Percentiles rank a stretch among this genome's conserved stretches.
Evolutionary conservation across 2,888 invertebrate species (phyloP).

Genomic region (Bhutanitis thaidina): DNA sequence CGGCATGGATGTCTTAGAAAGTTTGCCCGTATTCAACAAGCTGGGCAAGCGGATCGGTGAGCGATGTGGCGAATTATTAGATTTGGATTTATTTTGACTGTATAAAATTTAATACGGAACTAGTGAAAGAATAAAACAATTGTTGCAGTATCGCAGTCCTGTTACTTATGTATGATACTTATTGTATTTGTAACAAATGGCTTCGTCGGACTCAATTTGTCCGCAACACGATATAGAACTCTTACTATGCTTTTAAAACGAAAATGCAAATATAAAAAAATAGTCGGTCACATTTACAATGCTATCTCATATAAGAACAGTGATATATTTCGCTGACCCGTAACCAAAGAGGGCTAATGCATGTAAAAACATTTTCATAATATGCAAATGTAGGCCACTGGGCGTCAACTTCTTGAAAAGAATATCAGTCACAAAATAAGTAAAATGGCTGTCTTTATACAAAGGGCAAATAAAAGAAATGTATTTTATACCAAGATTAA

Average conservation of each 20-base stretch:
- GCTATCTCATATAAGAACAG: too few relatives aligned
- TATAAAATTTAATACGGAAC: too few relatives aligned
- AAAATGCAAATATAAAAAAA: slow-evolving; percentile 6
- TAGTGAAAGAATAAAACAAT: slow-evolving; percentile 14
- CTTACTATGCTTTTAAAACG: slow-evolving; percentile 1
- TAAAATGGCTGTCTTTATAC: slow-evolving; percentile 13
- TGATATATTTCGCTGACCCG: too few relatives aligned
- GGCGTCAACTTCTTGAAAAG: slow-evolving; percentile 8
- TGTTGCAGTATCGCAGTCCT: background rate
- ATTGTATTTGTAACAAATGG: slow-evolving; percentile 11
- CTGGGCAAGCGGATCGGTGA: too few relatives aligned
- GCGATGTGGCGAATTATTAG: too few relatives aligned
- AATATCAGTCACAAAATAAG: slow-evolving; percentile 3
- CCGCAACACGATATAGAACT: slow-evolving; percentile 10
- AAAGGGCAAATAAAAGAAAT: background rate
- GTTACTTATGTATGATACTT: background rate
- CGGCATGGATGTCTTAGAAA: too few relatives aligned
- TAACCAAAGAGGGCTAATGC: background rate
- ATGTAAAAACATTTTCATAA: slow-evolving; percentile 12
- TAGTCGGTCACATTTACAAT: background rate
- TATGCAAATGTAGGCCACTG: background rate
- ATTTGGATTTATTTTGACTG: too few relatives aligned
- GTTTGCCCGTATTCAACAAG: too few relatives aligned
- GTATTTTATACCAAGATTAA: too few relatives aligned
- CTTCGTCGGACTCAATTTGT: background rate